Evolutionary conservation across 2,797 vertebrate genomes (phyloP).

Genomic region (Sebastes steindachneri): DNA sequence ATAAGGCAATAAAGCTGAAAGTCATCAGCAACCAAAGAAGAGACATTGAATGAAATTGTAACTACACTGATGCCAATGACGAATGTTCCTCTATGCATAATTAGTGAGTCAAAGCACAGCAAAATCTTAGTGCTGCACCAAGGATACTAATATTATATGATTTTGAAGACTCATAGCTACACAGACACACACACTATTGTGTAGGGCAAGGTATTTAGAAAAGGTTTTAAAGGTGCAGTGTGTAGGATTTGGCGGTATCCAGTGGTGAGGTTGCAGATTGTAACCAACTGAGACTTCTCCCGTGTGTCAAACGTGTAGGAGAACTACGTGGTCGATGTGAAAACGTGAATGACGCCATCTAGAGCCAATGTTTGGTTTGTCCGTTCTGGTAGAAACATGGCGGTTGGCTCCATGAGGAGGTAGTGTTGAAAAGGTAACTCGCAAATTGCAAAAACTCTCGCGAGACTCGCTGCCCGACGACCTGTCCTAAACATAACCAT

Average conservation of each 20-base stretch:
- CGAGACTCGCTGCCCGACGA: too few species aligned
- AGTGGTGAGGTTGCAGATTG: neutral
- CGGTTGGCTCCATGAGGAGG: neutral
- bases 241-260: neutral
- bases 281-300: neutral
- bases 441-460: too few species aligned
- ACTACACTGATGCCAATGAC: neutral
- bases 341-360: too few species aligned
- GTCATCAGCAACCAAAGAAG: neutral
- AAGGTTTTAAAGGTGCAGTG: neutral
- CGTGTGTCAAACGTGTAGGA: neutral
- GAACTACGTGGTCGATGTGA: neutral
- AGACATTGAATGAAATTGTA: neutral
- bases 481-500: too few species aligned
- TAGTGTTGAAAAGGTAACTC: accelerated
- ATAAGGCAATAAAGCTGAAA: neutral
- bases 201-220: neutral
- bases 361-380: neutral
- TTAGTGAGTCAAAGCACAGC: neutral
- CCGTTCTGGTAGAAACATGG: neutral
- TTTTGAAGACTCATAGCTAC: neutral
- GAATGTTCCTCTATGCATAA: neutral
- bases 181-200: neutral
- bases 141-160: neutral
- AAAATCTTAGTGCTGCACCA: neutral